Base-by-base conservation (phyloP, 2,797 vertebrate species). In the Tadarida brasiliensis region DNA sequence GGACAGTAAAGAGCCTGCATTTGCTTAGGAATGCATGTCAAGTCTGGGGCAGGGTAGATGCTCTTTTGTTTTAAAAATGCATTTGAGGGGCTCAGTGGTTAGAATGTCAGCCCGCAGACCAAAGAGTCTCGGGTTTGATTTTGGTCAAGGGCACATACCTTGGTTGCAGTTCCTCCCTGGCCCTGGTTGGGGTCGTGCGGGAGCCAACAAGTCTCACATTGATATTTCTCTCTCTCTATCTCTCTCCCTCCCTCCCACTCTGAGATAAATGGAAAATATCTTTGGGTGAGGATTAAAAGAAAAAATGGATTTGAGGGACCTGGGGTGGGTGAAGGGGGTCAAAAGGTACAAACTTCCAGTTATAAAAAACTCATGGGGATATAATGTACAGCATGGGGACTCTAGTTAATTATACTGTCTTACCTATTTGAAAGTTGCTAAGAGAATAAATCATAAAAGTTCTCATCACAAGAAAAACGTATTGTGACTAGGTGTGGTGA, bases 21-120 rank as follows among this genome's bases (percentile, higher is more conserved):
- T 92, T 67, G 87, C 67, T 90, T 3, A 0, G 80, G 39, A 88
- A 73, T 39, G 56, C 47, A 73, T 59, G 57, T 87, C 68, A 78
- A 88, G 47, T 7, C 56, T 80, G 82, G 56, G 39, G 56, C 47
- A 57, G 57, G 65, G 33, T 74, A 76, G 91, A 39, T 30, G 71
- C 22, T 24, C 28, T 26, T 92, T 82, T 88, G 57, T 93, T 96
- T 96, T 67, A 82, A 87, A 95, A 97, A 92, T 63, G 80, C 22
- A 30, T 87, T 76, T 76, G 85, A 51, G 30, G 68, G n/a, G 39
- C 39, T 44, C 39, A 44, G 39, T 44, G 39, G 39, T 44, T 44
- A 44, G 39, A 44, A 44, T 44, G 39, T 44, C 39, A 7, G 39
- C 39, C 39, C 3, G 39, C 39, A 44, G 39, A 44, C 39, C 39